Conservation (phyloP, 2,888 invertebrate species). For the Troglohyphantes excavatus region DNA sequence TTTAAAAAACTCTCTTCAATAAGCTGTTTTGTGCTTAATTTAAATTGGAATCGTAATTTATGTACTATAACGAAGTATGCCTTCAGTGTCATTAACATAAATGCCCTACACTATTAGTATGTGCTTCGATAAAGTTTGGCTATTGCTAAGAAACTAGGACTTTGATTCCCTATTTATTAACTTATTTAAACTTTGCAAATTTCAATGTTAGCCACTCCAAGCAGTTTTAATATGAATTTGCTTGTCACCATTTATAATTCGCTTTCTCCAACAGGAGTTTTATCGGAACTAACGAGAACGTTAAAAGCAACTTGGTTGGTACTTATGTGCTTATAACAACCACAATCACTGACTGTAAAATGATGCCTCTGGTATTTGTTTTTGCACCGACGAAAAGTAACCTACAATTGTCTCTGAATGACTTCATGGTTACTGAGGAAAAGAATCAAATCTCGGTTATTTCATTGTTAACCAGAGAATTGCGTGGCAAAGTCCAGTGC, state of each 20-base stretch:
- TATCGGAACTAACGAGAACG: slow-evolving; percentile 8
- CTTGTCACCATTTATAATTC: slow-evolving; percentile 72
- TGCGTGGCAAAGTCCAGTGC: slow-evolving; percentile 18
- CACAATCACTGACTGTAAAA: slow-evolving; percentile 29
- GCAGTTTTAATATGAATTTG: slow-evolving; percentile 75
- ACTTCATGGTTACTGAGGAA: not conserved
- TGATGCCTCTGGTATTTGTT: slow-evolving; percentile 33
- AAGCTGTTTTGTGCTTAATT: too few species aligned
- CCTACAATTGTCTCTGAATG: slow-evolving; percentile 2
- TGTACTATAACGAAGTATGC: too few species aligned
- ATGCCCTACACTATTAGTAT: too few species aligned
- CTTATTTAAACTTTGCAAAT: slow-evolving; percentile 69
- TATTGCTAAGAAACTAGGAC: slow-evolving; percentile 21
- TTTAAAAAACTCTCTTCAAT: too few species aligned
- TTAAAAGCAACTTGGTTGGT: slow-evolving; percentile 46
- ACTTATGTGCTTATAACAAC: slow-evolving; percentile 45
- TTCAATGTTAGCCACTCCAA: slow-evolving; percentile 78
- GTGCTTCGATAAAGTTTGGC: slow-evolving; percentile 16
- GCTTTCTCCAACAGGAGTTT: slow-evolving; percentile 53
- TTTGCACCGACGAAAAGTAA: slow-evolving; percentile 21
- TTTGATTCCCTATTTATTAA: slow-evolving; percentile 41
- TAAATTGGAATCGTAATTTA: too few species aligned
- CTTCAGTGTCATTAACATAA: too few species aligned
- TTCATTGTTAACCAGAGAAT: slow-evolving; percentile 28
- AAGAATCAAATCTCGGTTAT: slow-evolving; percentile 21